Conservation (phyloP, 2,113 vertebrate genomes). For the Mugil cephalus region DNA sequence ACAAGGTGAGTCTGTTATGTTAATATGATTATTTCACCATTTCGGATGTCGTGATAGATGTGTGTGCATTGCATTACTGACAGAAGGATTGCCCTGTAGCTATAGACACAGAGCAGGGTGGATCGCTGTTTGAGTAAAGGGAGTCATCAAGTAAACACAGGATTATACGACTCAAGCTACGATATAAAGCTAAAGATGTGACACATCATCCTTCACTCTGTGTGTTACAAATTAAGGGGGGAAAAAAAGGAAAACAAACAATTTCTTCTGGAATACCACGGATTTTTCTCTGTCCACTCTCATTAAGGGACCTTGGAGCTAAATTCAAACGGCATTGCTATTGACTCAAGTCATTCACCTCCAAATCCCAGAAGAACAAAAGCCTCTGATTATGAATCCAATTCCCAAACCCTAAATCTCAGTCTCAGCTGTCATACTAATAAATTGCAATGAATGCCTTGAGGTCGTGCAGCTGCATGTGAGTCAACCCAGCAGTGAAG, state of each 20-base stretch:
- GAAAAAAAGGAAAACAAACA: no score
- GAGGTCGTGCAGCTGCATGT: no score
- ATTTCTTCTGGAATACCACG: no score
- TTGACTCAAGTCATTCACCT: neutral
- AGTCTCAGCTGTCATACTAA: neutral
- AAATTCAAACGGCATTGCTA: neutral
- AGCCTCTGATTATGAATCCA: neutral
- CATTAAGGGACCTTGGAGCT: neutral
- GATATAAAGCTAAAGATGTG: neutral
- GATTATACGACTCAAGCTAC: neutral
- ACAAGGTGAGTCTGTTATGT: slow-evolving; percentile 3
- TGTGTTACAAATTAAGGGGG: no score
- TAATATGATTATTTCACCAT: slow-evolving; percentile 50
- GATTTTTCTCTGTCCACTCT: neutral
- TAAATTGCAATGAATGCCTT: no score
- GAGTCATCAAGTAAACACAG: neutral
- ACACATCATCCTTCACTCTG: no score
- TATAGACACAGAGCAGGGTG: slow-evolving; percentile 6
- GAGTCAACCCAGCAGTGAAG: no score
- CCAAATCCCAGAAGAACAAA: neutral
- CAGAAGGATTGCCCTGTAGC: slow-evolving; percentile 7
- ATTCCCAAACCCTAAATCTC: neutral
- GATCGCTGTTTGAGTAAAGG: slow-evolving; percentile 30
- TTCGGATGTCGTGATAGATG: slow-evolving; percentile 33
- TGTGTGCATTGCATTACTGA: slow-evolving; percentile 3